Evolutionary conservation across 2,888 invertebrate species (phyloP), one percentile per base, ranked within the genome.

Genomic region (Drosophila ezoana): DNA sequence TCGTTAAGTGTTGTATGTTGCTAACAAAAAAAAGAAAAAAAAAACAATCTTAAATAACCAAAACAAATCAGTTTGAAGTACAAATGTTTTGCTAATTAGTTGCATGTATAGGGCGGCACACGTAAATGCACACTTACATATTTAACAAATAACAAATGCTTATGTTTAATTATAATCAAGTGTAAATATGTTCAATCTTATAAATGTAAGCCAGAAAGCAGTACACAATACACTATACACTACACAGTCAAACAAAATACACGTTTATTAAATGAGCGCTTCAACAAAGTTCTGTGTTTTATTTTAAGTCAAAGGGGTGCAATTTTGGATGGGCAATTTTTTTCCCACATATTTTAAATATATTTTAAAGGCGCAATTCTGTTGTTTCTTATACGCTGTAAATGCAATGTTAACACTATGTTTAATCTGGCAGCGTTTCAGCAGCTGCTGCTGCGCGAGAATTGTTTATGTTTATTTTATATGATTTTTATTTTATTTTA

Each of bases 31-130:
- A 33, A 56, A 56, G 5, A 9, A 56, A 45, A 53, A 49, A 28
- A 47, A 35, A 56, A 44, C 23, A 28, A 8, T 28, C n/a, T 28
- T 16, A 13, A 53, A 32, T 11, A 23, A 56, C 18, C n/a, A 37
- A 35, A 57, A 60, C 5, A 51, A 74, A 70, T 59, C 53, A 66
- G 68, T 77, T 84, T 59, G 65, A 78, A 83, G 89, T 83, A 83
- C 89, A 89, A 89, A 88, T 89, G 67, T 51, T 49, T 74, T 76
- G 79, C 87, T 82, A 68, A 81, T 70, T 82, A 81, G 81, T 76
- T 79, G 72, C 78, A 73, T 72, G 63, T 74, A 64, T 64, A 76
- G 76, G 78, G 59, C 51, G 80, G 81, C 87, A 83, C 81, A 69
- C 58, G 65, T 60, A 16, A 43, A 74, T 60, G 76, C 84, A 76